Base-by-base conservation (phyloP, 2,797 vertebrate genomes). In the Sebastes cheni region DNA sequence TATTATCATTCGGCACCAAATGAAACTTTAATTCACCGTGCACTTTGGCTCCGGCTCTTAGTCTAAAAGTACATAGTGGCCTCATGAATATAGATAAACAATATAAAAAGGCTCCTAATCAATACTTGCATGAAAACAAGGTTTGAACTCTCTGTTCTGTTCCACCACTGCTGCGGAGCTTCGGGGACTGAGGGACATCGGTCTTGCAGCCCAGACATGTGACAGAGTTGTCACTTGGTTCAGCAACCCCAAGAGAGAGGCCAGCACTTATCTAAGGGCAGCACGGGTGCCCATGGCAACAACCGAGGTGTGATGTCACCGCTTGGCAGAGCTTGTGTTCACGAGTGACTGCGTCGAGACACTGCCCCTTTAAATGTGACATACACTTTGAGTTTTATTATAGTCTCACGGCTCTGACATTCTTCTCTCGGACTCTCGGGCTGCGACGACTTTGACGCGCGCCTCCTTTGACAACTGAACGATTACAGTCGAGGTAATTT, bases 231-330 rank as follows among this genome's bases (percentile, higher is more conserved):
- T 91, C 91, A 91, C 88, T 92, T 12, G 88, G 82, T 86, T 86
- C 84, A 86, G 81, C 73, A 77, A 83, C 81, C 86, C 67, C 30
- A 11, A 46, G 88, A 88, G 88, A 85, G 84, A 58, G 86, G 84
- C 88, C 82, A 9, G 85, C 91, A 90, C 90, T 93, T 91, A 92
- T 93, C 91, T 88, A 80, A 91, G 90, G 92, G 86, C 92, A 91
- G 90, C 91, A 71, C 76, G 65, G 92, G 89, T 88, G 89, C 90
- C 92, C 91, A 91, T 93, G 90, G 94, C 90, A 93, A 94, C 93
- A 82, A 81, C 59, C 58, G 86, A 91, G 91, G 92, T 89, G 90
- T 93, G 91, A 93, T 94, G 91, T 93, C 93, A 93, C 79, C 72
- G 86, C 89, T 84, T 77, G 90, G 87, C 86, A 85, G 86, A 89